These are phyloP conservation scores for Thalpophila matura DNA, from an alignment of 2,888 invertebrate species.

Conservation along the genomic window DNA sequence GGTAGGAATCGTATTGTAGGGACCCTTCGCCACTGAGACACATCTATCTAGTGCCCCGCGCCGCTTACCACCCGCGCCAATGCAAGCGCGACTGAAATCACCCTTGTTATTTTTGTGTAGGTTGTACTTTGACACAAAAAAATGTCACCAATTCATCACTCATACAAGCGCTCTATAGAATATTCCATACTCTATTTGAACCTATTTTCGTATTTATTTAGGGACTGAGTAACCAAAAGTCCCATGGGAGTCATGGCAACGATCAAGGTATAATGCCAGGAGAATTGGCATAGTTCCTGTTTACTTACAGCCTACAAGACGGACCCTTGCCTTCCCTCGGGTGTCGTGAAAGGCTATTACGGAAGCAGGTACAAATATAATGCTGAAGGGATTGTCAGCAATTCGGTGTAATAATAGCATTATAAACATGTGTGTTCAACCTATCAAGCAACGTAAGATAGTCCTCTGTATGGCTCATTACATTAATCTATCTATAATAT, in stretches of 20 bases:
- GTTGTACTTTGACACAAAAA: neutral
- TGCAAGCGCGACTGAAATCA: no score
- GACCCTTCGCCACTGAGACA: no score
- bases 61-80: no score
- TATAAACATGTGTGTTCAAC: neutral
- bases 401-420: neutral
- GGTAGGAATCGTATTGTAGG: no score
- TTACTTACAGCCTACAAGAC: neutral
- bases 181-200: neutral
- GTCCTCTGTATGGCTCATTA: no score
- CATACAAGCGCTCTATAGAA: slow-evolving; percentile 15
- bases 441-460: neutral
- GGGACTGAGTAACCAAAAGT: neutral
- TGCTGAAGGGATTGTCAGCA: neutral
- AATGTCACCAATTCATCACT: neutral
- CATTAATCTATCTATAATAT: no score
- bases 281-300: slow-evolving; percentile 10
- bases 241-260: slow-evolving; percentile 27
- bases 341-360: slow-evolving; percentile 4
- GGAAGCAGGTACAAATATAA: neutral
- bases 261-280: slow-evolving; percentile 26
- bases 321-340: neutral
- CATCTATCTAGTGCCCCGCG: no score
- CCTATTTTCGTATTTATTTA: slow-evolving; percentile 7
- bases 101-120: no score